phyloP scores from a whole-genome alignment of 2,113 vertebrate genomes.

The Ia io region DNA sequence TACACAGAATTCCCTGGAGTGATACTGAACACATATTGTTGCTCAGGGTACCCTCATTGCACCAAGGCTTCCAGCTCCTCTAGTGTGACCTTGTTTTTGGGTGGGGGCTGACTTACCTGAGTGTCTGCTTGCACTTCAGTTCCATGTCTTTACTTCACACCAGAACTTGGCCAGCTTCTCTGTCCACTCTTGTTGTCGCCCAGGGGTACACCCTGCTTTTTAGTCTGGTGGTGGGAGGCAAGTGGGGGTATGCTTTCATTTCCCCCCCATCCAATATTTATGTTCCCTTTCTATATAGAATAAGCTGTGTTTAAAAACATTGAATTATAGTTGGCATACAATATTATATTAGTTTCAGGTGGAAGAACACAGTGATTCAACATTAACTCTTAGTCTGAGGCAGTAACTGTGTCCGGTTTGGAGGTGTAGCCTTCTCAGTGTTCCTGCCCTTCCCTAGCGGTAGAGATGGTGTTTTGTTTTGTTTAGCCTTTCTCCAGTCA shows the following conservation, averaged over 20 bases:
- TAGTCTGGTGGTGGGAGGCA: not conserved
- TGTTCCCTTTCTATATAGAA: constrained; percentile 32
- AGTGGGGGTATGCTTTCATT: no score
- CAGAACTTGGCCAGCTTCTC: not conserved
- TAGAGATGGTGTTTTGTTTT: not conserved
- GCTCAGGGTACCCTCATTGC: not conserved
- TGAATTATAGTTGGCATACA: not conserved
- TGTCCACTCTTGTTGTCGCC: accelerated
- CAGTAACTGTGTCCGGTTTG: not conserved
- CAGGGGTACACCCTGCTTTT: not conserved
- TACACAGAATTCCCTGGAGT: not conserved
- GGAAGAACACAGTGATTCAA: not conserved
- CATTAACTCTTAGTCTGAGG: not conserved
- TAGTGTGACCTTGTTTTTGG: not conserved
- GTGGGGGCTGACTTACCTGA: not conserved
- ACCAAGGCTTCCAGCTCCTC: not conserved
- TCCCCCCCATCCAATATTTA: constrained; percentile 21
- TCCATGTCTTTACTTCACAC: not conserved
- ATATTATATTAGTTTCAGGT: not conserved
- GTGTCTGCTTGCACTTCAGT: not conserved
- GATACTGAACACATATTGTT: not conserved
- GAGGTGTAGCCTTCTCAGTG: not conserved
- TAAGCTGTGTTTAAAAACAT: not conserved
- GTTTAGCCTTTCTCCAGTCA: not conserved
- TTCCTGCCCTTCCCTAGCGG: not conserved